Evolutionary conservation across 1,140 invertebrate species (phyloP), one percentile per base, ranked within the genome.

Genomic region (Dreissena rostriformis): DNA sequence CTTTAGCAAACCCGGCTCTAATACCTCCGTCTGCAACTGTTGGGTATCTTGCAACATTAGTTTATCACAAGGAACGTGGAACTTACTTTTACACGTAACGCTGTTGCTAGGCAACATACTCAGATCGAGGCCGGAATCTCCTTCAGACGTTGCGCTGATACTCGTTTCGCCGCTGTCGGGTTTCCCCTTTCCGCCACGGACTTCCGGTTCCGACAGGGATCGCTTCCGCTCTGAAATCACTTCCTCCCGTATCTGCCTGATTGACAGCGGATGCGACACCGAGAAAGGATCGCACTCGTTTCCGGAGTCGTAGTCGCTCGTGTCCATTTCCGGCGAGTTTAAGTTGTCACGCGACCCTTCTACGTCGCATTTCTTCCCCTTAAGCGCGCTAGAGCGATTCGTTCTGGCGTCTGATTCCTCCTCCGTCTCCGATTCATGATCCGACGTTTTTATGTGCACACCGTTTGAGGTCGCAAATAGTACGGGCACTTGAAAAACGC

Each of bases 221-320:
- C 86, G 55, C 15, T 83, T 83, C 17, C 80, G 71, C 5, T 75
- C 65, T 5, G 81, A 73, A 4, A 82, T 67, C 15, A 85, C 26
- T 6, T 75, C 72, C 39, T 85, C 78, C 10, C 77, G 81, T 52
- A 86, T 49, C 19, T 89, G 86, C 39, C 78, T 79, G 0, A 80
- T 70, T 15, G 88, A 90, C 0, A 90, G 75, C 22, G 90, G 90
- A 63, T 90, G 88, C 15, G 90, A 91, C 17, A 88, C 82, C 22
- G 88, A 91, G 68, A 88, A 91, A 28, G 85, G 86, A 55, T 91
- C 90, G 7, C 82, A 39, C 67, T 92, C 91, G 76, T 88, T 88
- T 65, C 87, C 85, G 11, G 92, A 92, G 84, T 92, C 92, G 77
- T 92, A 92, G 73, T 92, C 92, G 87, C 92, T 92, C 29, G 92